A percentile compares a stretch with the other conserved stretches of the same genome.
Evolutionary conservation across 2,113 vertebrate genomes (phyloP).

Genomic region (Apteryx mantelli): DNA sequence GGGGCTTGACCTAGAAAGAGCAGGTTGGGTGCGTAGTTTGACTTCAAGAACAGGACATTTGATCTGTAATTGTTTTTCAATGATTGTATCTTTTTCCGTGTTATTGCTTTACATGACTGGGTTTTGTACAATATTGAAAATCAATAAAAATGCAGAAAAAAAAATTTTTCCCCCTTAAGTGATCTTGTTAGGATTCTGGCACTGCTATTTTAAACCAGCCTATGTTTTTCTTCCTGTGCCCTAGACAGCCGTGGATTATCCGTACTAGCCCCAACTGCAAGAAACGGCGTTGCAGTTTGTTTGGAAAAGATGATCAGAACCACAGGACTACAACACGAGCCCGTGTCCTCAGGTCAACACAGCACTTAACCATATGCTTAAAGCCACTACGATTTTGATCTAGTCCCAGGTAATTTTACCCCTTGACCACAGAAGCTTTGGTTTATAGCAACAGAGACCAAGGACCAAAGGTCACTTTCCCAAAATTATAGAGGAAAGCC

Average conservation of each 20-base stretch:
- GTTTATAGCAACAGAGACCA: rapidly evolving
- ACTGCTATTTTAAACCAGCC: not conserved
- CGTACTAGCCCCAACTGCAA: rapidly evolving
- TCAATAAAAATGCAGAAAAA: conserved; percentile 68
- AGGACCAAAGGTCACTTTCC: rapidly evolving
- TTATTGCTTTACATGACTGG: conserved; percentile 51
- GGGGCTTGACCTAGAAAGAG: not conserved
- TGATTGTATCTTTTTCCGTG: conserved; percentile 34
- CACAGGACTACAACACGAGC: not conserved
- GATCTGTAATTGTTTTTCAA: conserved; percentile 55
- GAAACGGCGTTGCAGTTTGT: rapidly evolving
- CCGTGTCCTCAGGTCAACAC: rapidly evolving
- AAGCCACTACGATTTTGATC: rapidly evolving
- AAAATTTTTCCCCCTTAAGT: conserved; percentile 28
- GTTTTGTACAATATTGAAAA: conserved; percentile 66
- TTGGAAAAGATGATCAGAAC: not conserved
- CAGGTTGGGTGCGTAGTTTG: not conserved
- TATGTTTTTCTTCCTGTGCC: not conserved
- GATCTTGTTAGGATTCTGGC: conserved; percentile 42
- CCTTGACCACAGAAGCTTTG: rapidly evolving
- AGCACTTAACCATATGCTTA: rapidly evolving
- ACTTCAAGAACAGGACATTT: not conserved
- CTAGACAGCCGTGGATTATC: rapidly evolving
- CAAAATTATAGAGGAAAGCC: rapidly evolving
- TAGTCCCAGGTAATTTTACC: rapidly evolving